A percentile compares a stretch with the other conserved stretches of the same genome.
Evolutionary conservation across 2,888 invertebrate species (phyloP).

Genomic region (Acanthosepion lycidas): DNA sequence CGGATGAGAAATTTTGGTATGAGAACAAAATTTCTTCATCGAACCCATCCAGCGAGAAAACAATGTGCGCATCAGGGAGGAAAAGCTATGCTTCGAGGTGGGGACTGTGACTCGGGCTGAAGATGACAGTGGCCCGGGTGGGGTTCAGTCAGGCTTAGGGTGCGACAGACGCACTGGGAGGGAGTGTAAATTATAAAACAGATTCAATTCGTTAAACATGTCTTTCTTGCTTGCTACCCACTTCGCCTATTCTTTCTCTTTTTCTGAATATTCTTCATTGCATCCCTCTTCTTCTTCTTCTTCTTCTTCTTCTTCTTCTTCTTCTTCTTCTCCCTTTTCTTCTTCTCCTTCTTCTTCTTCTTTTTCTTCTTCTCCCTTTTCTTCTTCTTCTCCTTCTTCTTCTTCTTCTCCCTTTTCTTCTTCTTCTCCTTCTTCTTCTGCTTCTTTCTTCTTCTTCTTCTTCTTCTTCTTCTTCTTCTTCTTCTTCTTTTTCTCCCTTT

Average conservation of each 20-base stretch:
- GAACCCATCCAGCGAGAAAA: conserved; percentile 1
- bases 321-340: too few species aligned
- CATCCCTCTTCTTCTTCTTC: too few species aligned
- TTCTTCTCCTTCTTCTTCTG: neutral
- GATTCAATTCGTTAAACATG: neutral
- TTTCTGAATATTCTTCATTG: too few species aligned
- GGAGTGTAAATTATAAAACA: neutral
- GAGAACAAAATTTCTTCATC: conserved; percentile 2
- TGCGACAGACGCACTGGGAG: neutral
- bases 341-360: too few species aligned
- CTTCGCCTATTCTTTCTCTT: too few species aligned
- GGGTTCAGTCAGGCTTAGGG: neutral
- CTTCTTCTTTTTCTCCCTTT: neutral
- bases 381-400: neutral
- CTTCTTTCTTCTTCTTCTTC: neutral
- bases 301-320: too few species aligned
- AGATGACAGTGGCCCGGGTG: neutral
- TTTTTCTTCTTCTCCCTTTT: too few species aligned
- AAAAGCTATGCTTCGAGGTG: neutral
- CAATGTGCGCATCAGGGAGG: neutral
- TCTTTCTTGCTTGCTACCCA: neutral
- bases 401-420: neutral
- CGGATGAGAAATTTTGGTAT: too few species aligned
- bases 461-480: neutral
- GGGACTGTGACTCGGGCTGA: neutral